Base-by-base conservation (phyloP, 23 tunicate species). In the Styela clava region DNA sequence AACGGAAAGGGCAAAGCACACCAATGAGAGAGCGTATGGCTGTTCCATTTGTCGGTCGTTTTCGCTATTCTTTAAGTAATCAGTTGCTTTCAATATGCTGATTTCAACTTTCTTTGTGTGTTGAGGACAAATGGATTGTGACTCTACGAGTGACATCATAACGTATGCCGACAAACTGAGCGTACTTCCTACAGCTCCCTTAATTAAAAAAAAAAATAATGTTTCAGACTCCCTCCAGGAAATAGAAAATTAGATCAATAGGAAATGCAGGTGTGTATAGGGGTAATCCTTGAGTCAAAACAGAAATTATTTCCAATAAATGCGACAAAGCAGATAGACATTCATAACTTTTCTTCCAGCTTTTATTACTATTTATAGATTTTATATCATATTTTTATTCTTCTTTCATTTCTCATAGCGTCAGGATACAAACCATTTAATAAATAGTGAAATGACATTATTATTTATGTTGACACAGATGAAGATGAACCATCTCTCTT, bases 171-270 rank as follows among this genome's bases (percentile, higher is more conserved):
- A 77, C 24, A 91, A 74, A 35, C 87, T 85, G 20, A 79, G 74
- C 2, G 62, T 35, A 2, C 89, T 88, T 29, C 82, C 82, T 44
- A 89, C 89, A 22, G 95, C 95, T 24, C 95, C 95, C 95, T 89
- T 25, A 35, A 36, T 35, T 35, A 0, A 31, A 30, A 31, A 23
- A 28, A 69, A 25, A 69, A n/a, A n/a, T n/a, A n/a, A n/a, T n/a
- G n/a, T n/a, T n/a, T n/a, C n/a, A n/a, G 22, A 61, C n/a, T 61
- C 64, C 22, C 0, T 21, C 1, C 64, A 0, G 1, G n/a, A 61
- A 21, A 21, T 64, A 2, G 36, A 2, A 69, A 79, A 64, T 64
- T 61, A 61, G 18, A 52, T 52, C 0, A 0, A 33, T 30, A 21
- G 31, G 31, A 74, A n/a, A n/a, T n/a, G n/a, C n/a, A n/a, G n/a